Conservation (phyloP, 2,888 invertebrate genomes). For the Thereva unica region DNA sequence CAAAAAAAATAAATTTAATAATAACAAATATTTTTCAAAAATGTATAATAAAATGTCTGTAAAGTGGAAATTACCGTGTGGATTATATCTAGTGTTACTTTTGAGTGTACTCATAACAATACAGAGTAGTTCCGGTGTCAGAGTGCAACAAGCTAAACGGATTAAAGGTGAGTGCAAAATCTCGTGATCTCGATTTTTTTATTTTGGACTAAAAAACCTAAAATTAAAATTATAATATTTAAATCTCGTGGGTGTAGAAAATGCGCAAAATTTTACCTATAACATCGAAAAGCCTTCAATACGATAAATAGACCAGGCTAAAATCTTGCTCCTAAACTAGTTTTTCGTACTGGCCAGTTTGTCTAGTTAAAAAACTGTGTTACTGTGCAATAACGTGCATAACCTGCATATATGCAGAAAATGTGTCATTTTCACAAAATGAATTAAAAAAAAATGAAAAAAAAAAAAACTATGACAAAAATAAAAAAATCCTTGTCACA, state of each 20-base stretch:
- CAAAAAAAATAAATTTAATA: slow-evolving; percentile 14
- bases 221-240: too few relatives aligned
- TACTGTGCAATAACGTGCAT: slow-evolving; percentile 27
- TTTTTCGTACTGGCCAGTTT: slow-evolving; percentile 18
- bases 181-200: too few relatives aligned
- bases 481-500: slow-evolving; percentile 7
- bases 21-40: slow-evolving; percentile 34
- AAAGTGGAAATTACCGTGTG: slow-evolving; percentile 51
- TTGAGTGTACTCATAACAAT: slow-evolving; percentile 47
- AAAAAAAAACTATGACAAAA: too few relatives aligned
- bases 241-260: too few relatives aligned
- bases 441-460: too few relatives aligned
- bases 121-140: slow-evolving; percentile 59
- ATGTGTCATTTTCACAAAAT: too few relatives aligned
- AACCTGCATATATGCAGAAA: too few relatives aligned
- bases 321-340: slow-evolving; percentile 24
- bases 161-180: slow-evolving; percentile 61
- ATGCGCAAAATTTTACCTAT: too few relatives aligned
- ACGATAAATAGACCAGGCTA: slow-evolving; percentile 1
- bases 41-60: slow-evolving; percentile 49
- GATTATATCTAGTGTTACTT: slow-evolving; percentile 47
- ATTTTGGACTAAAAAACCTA: too few relatives aligned
- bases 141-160: slow-evolving; percentile 61
- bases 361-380: slow-evolving; percentile 6
- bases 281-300: too few relatives aligned